Evolutionary conservation across 2,888 invertebrate genomes (phyloP).

Genomic region (Autographa gamma): DNA sequence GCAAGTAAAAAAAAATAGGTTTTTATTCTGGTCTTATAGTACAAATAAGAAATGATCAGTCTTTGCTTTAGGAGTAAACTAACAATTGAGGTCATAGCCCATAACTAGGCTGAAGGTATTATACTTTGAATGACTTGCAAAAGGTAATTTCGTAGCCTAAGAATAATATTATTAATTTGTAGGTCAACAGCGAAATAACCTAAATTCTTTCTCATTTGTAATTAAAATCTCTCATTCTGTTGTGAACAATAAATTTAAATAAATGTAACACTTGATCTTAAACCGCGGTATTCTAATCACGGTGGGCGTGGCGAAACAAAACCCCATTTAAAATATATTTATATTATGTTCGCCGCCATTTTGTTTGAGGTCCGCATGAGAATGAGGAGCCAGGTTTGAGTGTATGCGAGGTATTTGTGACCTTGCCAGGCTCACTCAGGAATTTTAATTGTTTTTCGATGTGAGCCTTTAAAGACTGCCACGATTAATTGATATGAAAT

Average conservation of each 20-base stretch:
- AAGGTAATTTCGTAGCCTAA: neutral
- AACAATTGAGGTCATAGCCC: too few species aligned
- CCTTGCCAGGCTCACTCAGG: constrained; percentile 50
- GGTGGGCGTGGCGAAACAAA: constrained; percentile 54
- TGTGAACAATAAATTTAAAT: neutral
- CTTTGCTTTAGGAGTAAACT: too few species aligned
- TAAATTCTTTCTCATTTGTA: neutral
- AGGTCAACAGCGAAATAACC: neutral
- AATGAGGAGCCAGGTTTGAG: constrained; percentile 43
- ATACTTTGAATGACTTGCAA: neutral
- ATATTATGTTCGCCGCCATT: constrained; percentile 45
- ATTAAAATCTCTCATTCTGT: neutral
- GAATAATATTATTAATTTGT: neutral
- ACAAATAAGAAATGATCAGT: too few species aligned
- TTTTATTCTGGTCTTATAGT: too few species aligned
- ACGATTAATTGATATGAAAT: constrained; percentile 22
- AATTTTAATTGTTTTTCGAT: constrained; percentile 59
- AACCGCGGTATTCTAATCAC: constrained; percentile 50
- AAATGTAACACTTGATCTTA: constrained; percentile 31
- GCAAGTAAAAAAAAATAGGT: too few species aligned
- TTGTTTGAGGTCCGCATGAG: constrained; percentile 28
- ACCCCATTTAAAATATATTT: constrained; percentile 62
- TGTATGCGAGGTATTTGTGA: constrained; percentile 54
- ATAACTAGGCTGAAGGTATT: neutral
- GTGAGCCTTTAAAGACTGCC: constrained; percentile 40